Evolutionary conservation across 1,140 invertebrate genomes (phyloP).

Genomic region (Plodia interpunctella): DNA sequence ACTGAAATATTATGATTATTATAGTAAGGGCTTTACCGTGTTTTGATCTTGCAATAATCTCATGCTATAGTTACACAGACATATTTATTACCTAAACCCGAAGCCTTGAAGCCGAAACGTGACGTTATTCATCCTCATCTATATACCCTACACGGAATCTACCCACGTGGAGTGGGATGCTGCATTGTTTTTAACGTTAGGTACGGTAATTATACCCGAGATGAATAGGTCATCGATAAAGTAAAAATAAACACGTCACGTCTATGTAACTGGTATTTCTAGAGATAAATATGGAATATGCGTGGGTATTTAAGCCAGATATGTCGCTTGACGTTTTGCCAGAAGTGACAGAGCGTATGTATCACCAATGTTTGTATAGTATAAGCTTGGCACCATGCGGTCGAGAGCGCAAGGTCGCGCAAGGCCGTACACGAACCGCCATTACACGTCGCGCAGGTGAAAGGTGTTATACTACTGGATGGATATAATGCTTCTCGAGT

Average conservation of each 20-base stretch:
- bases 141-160: background rate
- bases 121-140: slow-evolving; percentile 2
- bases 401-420: background rate
- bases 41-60: too few relatives aligned
- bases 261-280: background rate
- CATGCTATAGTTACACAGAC: background rate
- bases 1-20: too few relatives aligned
- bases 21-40: too few relatives aligned
- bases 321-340: background rate
- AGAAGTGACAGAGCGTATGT: background rate
- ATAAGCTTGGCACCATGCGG: background rate
- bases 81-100: slow-evolving; percentile 5
- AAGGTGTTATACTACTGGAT: background rate
- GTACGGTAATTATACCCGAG: background rate
- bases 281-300: background rate
- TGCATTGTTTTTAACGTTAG: background rate
- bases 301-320: background rate
- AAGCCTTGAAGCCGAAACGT: background rate
- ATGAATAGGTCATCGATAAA: background rate
- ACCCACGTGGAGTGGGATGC: background rate
- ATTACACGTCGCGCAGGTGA: background rate
- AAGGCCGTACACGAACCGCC: background rate
- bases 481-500: too few relatives aligned
- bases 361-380: background rate
- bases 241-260: background rate